Evolutionary conservation across 2,797 vertebrate genomes (phyloP).

Genomic region (Danio kyathit): DNA sequence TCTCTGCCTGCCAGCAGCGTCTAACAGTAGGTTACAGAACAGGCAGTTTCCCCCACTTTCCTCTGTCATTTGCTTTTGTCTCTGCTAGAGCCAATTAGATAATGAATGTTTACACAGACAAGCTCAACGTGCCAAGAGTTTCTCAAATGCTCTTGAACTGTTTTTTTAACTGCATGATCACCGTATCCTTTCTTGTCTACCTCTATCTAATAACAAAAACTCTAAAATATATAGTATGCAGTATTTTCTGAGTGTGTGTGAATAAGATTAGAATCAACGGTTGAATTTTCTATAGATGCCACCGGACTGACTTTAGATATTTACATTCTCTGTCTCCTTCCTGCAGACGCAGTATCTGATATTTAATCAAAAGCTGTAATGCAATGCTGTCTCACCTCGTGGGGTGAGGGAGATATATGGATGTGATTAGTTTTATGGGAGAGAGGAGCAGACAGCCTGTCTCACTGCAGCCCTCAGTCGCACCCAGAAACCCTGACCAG

Average conservation of each 20-base stretch:
- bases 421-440: constrained; percentile 44
- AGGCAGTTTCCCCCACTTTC: not conserved
- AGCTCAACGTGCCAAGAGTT: constrained; percentile 2
- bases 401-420: constrained; percentile 39
- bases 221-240: not conserved
- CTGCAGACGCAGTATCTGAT: constrained; percentile 39
- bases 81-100: constrained; percentile 4
- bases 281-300: not conserved
- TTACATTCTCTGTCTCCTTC: constrained; percentile 34
- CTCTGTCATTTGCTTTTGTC: constrained; percentile 16
- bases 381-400: constrained; percentile 41
- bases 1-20: not conserved
- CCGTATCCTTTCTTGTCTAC: not conserved
- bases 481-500: not conserved
- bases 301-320: constrained; percentile 18
- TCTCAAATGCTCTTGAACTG: constrained; percentile 24
- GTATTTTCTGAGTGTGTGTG: not conserved
- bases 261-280: not conserved
- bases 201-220: not conserved
- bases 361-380: constrained; percentile 54
- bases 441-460: constrained; percentile 27
- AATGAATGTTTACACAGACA: constrained; percentile 22
- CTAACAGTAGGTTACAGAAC: not conserved
- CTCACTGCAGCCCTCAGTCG: constrained; percentile 10
- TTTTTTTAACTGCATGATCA: not conserved